Evolutionary conservation across 2,888 invertebrate genomes (phyloP).

Genomic region (Chironomus riparius): DNA sequence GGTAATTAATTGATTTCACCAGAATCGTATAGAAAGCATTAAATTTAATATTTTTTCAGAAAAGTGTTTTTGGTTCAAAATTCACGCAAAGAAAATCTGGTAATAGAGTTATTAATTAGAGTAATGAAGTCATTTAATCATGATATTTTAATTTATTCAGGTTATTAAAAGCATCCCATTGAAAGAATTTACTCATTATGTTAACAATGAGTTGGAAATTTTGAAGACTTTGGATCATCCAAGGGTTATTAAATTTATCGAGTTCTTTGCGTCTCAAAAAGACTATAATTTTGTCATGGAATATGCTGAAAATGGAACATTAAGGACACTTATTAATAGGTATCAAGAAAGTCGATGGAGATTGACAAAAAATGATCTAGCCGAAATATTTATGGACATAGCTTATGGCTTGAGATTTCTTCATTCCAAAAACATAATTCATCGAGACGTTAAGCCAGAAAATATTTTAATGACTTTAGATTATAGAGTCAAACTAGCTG

Average conservation of each 20-base stretch:
- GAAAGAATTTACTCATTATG: not conserved
- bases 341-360: not conserved
- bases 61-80: not conserved
- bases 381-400: constrained; percentile 34
- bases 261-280: not conserved
- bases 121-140: not conserved
- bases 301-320: not conserved
- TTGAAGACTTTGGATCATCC: not conserved
- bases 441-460: constrained; percentile 30
- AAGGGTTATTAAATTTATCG: not conserved
- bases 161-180: not conserved
- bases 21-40: not conserved
- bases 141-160: not conserved
- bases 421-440: constrained; percentile 36
- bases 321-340: not conserved
- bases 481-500: constrained; percentile 29
- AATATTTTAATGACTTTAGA: constrained; percentile 29
- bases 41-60: not conserved
- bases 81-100: not conserved
- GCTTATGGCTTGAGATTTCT: constrained; percentile 40
- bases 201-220: not conserved
- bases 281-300: not conserved
- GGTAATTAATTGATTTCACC: not conserved
- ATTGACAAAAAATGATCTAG: not conserved
- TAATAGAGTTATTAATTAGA: not conserved